Conservation (phyloP, 2,888 invertebrate genomes). For the Glyphotaelius pellucidus region DNA sequence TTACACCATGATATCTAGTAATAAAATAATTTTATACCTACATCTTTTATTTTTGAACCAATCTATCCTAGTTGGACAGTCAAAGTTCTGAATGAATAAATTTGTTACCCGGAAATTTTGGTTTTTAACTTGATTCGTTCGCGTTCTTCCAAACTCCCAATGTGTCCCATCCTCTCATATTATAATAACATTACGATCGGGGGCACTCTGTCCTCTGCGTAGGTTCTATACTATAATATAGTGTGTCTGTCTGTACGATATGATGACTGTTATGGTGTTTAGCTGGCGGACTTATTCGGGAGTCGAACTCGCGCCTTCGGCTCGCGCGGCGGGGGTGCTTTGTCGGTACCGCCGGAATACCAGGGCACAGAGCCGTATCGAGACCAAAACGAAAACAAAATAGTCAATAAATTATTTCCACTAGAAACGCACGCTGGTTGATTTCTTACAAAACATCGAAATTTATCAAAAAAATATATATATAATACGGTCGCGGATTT, state of each 20-base stretch:
- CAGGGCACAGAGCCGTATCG: conserved; percentile 5
- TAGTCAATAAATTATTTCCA: too few relatives aligned
- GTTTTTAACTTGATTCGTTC: background rate
- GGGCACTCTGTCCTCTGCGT: background rate
- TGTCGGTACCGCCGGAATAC: conserved; percentile 26
- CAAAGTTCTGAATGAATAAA: too few relatives aligned
- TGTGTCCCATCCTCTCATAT: background rate
- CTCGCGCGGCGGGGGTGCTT: conserved; percentile 35
- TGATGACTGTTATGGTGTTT: background rate
- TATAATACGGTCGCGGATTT: too few relatives aligned
- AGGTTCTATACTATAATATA: background rate
- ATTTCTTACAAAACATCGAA: too few relatives aligned
- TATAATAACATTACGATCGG: background rate
- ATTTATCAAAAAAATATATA: too few relatives aligned
- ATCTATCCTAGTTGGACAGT: too few relatives aligned
- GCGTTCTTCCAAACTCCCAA: background rate
- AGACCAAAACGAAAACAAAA: background rate
- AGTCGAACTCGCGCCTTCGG: conserved; percentile 38
- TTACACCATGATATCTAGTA: too few relatives aligned
- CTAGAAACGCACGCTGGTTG: too few relatives aligned
- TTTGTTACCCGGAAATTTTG: too few relatives aligned
- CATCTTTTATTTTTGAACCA: too few relatives aligned
- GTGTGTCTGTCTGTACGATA: background rate
- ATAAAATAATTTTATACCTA: too few relatives aligned
- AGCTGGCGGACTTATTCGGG: background rate